Evolutionary conservation across 2,797 vertebrate genomes (phyloP), one percentile per base, ranked within the genome.

Genomic region (Pagetopsis macropterus): DNA sequence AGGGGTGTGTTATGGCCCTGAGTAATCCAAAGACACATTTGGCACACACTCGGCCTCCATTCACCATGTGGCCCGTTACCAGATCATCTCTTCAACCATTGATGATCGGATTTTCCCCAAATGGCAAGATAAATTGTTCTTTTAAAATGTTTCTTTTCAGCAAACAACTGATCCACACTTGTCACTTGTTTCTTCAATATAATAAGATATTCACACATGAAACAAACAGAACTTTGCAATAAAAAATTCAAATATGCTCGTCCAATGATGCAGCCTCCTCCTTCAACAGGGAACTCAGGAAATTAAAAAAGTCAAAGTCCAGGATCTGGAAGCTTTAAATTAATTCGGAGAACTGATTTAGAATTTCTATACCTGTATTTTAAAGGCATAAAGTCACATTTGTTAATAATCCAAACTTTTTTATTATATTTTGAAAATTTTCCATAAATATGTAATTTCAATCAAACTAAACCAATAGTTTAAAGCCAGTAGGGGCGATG

Each of bases 21-120:
- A 44, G 19, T 19, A 4, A 50, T 59, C 15, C 11, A 70, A 50
- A 52, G 11, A 54, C 33, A 51, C 0, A 23, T 64, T 71, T 62
- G 46, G 56, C 61, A 41, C 51, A 69, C 17, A 66, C 23, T 76
- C 59, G 41, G 45, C 60, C 58, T 66, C 15, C 33, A 17, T 51
- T 69, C 62, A 12, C 46, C 70, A 75, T 46, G 44, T 58, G 56
- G 61, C 31, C 23, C 3, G 15, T 19, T 55, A 33, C 62, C 27
- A 50, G 14, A 41, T 54, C 31, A 1, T 40, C 27, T 49, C 54
- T 31, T 70, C 50, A 64, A 12, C 61, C 31, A 52, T 54, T 54
- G 15, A 63, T 17, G 58, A 62, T 58, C n/a, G 19, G 48, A 45
- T 58, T 54, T 56, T 57, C 31, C 16, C 8, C 8, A 27, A 50